phyloP scores from a whole-genome alignment of 2,888 invertebrate genomes.

The Ectobius pallidus region DNA sequence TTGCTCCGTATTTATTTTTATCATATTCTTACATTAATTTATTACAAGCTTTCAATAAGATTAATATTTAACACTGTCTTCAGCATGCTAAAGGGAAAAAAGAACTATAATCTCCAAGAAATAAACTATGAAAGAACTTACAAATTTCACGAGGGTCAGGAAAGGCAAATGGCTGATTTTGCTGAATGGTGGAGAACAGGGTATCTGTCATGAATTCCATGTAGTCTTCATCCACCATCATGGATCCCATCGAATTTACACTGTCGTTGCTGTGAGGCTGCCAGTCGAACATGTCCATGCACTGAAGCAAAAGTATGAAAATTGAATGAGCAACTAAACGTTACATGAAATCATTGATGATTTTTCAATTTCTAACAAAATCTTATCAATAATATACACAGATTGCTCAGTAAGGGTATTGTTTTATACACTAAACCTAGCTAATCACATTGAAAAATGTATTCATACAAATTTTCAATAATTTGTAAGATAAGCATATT shows the following conservation, averaged over 20 bases:
- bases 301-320: conserved; percentile 56
- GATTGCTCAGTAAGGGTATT: neutral
- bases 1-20: too few species aligned
- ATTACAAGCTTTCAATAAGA: too few species aligned
- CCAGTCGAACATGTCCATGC: conserved; percentile 76
- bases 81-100: too few species aligned
- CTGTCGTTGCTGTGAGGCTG: conserved; percentile 68
- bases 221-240: conserved; percentile 85
- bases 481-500: too few species aligned
- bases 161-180: conserved; percentile 90
- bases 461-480: too few species aligned
- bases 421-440: neutral
- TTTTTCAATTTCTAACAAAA: neutral
- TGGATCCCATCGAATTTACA: conserved; percentile 64
- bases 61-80: too few species aligned
- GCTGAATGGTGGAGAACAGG: conserved; percentile 83
- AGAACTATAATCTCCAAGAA: too few species aligned
- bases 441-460: too few species aligned
- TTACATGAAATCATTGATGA: neutral
- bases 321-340: neutral
- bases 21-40: too few species aligned
- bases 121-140: too few species aligned
- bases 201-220: conserved; percentile 90
- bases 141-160: conserved; percentile 97
- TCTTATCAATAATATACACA: neutral